A percentile compares a stretch with the other conserved stretches of the same genome.
Conservation (phyloP, 92 coral and sea anemone genomes). For the Porites rus region DNA sequence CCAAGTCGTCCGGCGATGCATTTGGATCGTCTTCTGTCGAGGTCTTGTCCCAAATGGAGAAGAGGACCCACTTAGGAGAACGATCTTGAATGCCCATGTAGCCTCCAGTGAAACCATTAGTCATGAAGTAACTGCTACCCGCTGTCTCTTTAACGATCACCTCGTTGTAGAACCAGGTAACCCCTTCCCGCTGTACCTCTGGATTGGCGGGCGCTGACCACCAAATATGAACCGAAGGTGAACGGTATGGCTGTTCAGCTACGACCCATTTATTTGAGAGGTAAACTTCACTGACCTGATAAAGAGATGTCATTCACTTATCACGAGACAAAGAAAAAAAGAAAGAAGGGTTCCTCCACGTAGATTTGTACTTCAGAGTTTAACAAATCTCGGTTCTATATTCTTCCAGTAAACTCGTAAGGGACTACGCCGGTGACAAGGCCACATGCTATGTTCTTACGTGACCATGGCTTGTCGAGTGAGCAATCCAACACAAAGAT, state of each 20-base stretch:
- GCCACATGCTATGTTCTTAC: no score
- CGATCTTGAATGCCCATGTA: slow-evolving; percentile 55
- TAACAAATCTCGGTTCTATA: no score
- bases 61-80: slow-evolving; percentile 42
- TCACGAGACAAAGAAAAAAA: no score
- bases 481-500: no score
- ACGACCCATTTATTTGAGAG: not conserved
- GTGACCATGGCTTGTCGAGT: no score
- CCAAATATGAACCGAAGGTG: slow-evolving; percentile 38
- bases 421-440: no score
- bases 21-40: slow-evolving; percentile 45
- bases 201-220: slow-evolving; percentile 38
- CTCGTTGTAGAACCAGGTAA: slow-evolving; percentile 52
- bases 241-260: not conserved
- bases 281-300: slow-evolving; percentile 17
- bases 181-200: slow-evolving; percentile 16
- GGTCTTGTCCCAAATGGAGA: slow-evolving; percentile 53
- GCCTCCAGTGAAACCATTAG: slow-evolving; percentile 50
- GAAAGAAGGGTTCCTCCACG: no score
- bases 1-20: slow-evolving; percentile 39
- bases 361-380: no score
- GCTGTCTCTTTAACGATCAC: slow-evolving; percentile 17
- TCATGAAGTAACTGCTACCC: slow-evolving; percentile 23
- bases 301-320: no score
- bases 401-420: no score